Evolutionary conservation across 2,888 invertebrate species (phyloP).

Genomic region (Agrotis puta): DNA sequence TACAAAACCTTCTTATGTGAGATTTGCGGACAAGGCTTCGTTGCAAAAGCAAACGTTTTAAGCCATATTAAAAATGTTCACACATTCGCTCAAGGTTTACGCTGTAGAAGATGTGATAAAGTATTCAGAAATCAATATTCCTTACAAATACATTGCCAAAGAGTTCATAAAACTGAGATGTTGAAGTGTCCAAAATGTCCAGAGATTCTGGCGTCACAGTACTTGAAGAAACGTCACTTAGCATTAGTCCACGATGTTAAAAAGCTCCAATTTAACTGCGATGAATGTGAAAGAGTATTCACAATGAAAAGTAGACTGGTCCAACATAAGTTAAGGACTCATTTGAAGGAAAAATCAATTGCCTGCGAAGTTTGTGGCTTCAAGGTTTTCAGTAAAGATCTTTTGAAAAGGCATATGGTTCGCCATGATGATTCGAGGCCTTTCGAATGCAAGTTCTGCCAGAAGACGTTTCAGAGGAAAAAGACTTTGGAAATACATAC

Average conservation of each 20-base stretch:
- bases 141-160: slow-evolving; percentile 66
- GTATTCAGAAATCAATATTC: slow-evolving; percentile 69
- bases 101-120: slow-evolving; percentile 71
- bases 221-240: slow-evolving; percentile 80
- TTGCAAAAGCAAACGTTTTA: slow-evolving; percentile 74
- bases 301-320: slow-evolving; percentile 75
- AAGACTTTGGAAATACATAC: slow-evolving; percentile 90
- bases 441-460: slow-evolving; percentile 90
- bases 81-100: slow-evolving; percentile 56
- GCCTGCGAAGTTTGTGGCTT: slow-evolving; percentile 83
- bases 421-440: slow-evolving; percentile 90
- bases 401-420: slow-evolving; percentile 89
- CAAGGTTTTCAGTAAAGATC: slow-evolving; percentile 82
- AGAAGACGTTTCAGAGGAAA: slow-evolving; percentile 91
- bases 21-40: slow-evolving; percentile 81
- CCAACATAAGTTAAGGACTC: slow-evolving; percentile 78
- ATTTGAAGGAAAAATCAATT: slow-evolving; percentile 79
- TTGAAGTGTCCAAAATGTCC: slow-evolving; percentile 81
- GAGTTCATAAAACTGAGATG: slow-evolving; percentile 53
- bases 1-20: slow-evolving; percentile 75
- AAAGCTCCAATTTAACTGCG: slow-evolving; percentile 78
- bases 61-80: slow-evolving; percentile 79
- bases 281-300: slow-evolving; percentile 78
- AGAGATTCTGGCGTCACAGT: slow-evolving; percentile 75
- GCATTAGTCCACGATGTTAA: slow-evolving; percentile 81